phyloP scores from a whole-genome alignment of 1,140 invertebrate species.

The Drosophila sp. region DNA sequence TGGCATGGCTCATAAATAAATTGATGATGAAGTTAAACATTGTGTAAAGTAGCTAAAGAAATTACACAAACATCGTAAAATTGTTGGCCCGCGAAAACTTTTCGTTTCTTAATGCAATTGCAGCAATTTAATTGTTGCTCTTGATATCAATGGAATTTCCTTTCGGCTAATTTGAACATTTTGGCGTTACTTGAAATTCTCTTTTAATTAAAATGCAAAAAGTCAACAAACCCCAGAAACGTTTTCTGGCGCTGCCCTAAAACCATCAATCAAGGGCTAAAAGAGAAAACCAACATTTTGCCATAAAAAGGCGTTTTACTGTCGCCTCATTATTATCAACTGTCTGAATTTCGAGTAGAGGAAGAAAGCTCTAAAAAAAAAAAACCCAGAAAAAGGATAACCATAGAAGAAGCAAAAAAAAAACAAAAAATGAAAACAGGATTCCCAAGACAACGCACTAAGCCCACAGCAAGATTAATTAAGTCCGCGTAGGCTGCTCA shows the following conservation, averaged over 20 bases:
- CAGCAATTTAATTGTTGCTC: background rate
- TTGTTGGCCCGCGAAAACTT: background rate
- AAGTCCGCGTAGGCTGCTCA: conserved; percentile 61
- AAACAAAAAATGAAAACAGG: conserved; percentile 35
- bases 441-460: conserved; percentile 66
- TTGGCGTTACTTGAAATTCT: background rate
- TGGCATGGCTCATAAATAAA: conserved; percentile 48
- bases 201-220: conserved; percentile 40
- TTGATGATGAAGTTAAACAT: conserved; percentile 64
- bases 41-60: conserved; percentile 29
- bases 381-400: conserved; percentile 15
- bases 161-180: conserved; percentile 1
- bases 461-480: conserved; percentile 76
- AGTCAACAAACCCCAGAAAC: conserved; percentile 34
- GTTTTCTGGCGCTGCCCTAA: background rate
- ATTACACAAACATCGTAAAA: conserved; percentile 8
- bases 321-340: conserved; percentile 44
- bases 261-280: conserved; percentile 40
- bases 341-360: background rate
- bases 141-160: background rate
- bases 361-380: conserved; percentile 38
- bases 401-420: conserved; percentile 10
- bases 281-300: conserved; percentile 14
- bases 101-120: background rate
- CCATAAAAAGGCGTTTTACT: conserved; percentile 25